These are phyloP conservation scores for Melitaea athalia DNA, from an alignment of 2,888 invertebrate genomes.

Conservation along the genomic window DNA sequence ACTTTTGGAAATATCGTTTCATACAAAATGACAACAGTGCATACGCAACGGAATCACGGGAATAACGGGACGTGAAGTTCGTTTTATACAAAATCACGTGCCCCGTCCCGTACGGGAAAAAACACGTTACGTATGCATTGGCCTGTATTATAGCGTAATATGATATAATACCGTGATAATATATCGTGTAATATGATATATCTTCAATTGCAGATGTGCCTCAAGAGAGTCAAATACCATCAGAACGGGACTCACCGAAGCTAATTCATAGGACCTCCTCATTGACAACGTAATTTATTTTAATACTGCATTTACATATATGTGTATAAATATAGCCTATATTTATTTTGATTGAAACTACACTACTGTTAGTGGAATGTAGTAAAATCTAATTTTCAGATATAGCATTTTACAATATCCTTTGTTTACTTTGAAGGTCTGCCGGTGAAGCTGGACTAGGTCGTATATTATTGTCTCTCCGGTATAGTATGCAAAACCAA, in stretches of 20 bases:
- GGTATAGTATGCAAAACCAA: constrained; percentile 92
- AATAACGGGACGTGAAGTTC: too few species aligned
- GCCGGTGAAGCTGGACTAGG: constrained; percentile 90
- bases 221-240: constrained; percentile 55
- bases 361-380: neutral
- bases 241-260: constrained; percentile 64
- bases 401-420: neutral
- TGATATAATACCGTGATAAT: too few species aligned
- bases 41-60: too few species aligned
- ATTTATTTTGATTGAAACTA: too few species aligned
- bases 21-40: too few species aligned
- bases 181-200: neutral
- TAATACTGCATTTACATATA: neutral
- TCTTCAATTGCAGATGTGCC: constrained; percentile 55
- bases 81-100: too few species aligned
- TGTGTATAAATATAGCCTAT: too few species aligned
- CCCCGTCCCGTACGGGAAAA: too few species aligned
- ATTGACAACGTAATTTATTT: constrained; percentile 68
- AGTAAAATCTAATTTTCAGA: neutral
- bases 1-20: too few species aligned
- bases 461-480: constrained; percentile 91
- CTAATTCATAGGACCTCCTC: constrained; percentile 84
- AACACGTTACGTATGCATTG: too few species aligned
- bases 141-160: too few species aligned
- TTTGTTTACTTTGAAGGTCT: constrained; percentile 67